Evolutionary conservation across 2,797 vertebrate genomes (phyloP).

Genomic region (Amblyraja radiata): DNA sequence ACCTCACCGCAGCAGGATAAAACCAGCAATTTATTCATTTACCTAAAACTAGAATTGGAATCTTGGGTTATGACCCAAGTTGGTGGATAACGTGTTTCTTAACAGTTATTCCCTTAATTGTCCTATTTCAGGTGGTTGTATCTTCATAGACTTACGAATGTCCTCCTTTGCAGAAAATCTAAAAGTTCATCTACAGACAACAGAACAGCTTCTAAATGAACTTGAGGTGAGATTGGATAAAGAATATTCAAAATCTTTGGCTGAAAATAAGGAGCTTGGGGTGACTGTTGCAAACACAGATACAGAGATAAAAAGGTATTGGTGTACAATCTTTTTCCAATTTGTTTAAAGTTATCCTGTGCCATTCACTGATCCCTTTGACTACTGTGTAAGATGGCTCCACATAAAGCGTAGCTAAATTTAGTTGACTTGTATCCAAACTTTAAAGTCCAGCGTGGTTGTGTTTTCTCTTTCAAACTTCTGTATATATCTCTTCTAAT

Average conservation of each 20-base stretch:
- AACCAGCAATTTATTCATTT: background rate
- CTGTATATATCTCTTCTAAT: background rate
- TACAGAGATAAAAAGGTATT: background rate
- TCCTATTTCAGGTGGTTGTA: background rate
- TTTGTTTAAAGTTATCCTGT: background rate
- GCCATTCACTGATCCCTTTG: background rate
- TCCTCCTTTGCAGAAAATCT: slow-evolving; percentile 19
- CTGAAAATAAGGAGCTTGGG: slow-evolving; percentile 8
- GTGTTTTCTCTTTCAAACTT: background rate
- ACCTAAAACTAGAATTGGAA: background rate
- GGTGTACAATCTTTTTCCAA: background rate
- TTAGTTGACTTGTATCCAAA: background rate
- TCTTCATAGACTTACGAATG: background rate
- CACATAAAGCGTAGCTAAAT: background rate
- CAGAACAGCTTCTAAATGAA: background rate
- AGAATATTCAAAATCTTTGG: background rate
- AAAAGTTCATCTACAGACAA: background rate
- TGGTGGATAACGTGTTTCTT: background rate
- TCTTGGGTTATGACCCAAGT: no score
- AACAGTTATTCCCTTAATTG: background rate
- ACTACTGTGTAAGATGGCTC: background rate
- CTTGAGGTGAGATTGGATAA: background rate
- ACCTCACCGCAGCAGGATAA: background rate
- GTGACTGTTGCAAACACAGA: background rate
- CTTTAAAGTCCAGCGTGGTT: background rate